Base-by-base conservation (phyloP, 1,140 invertebrate species). In the Gryon sp. region DNA sequence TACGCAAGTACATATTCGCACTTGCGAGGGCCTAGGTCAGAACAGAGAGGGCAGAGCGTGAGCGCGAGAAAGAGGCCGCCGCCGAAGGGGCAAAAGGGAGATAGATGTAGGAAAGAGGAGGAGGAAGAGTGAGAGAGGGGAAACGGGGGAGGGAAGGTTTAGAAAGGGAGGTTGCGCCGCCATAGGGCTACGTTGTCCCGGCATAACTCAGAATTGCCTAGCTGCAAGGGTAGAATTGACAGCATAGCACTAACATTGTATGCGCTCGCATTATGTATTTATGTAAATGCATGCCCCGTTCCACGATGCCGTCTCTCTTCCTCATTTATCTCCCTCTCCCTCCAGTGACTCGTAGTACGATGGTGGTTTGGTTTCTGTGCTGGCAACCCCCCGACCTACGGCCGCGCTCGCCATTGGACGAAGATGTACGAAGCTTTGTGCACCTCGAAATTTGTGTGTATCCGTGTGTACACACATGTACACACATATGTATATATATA, bases 231-330 rank as follows among this genome's bases (percentile, higher is more conserved):
- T 84, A 88, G 86, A 87, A 88, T 87, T 87, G 87, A 88, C 87
- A 88, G 87, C 83, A 86, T 86, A 87, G 86, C 81, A 83, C 86
- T 85, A 89, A 88, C 87, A 87, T 89, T 89, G 87, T 89, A 89
- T 87, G 83, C 86, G 83, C 78, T 83, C 81, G 82, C 87, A 87
- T 88, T 88, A 89, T 89, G 87, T 89, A 89, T 89, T 89, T 89
- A 89, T 89, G 87, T 88, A 89, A 89, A 89, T 89, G 87, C 86
- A 88, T 86, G 79, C 80, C 79, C 79, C 83, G 78, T 78, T 74
- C 81, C 77, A 69, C 66, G 69, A 62, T 73, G 62, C 60, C 68
- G 50, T 76, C 65, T 74, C 72, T 69, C 73, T 57, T 69, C 50
- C 45, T 60, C 60, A 30, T 63, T 59, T 53, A 50, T 65, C 70